Conservation (phyloP, 2,797 vertebrate species). For the Coccyzus lansbergi region DNA sequence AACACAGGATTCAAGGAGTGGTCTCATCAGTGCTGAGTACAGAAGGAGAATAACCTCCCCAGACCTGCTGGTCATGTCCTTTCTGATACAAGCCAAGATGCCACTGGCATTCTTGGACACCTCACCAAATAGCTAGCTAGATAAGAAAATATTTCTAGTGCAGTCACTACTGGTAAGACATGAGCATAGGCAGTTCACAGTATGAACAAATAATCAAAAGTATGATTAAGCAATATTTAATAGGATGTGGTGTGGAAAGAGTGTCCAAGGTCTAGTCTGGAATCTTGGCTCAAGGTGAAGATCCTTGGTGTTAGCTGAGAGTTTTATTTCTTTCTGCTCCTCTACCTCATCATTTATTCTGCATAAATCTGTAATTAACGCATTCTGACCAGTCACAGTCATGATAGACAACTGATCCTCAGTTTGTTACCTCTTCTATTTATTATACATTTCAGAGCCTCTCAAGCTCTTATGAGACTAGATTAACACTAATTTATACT, state of each 20-base stretch:
- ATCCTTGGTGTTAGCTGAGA: background rate
- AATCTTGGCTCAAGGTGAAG: background rate
- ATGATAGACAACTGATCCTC: background rate
- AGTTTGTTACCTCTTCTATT: background rate
- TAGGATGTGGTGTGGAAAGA: background rate
- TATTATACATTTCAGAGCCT: background rate
- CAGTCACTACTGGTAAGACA: background rate
- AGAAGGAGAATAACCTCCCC: too few relatives aligned
- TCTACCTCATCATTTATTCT: background rate
- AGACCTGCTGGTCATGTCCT: too few relatives aligned
- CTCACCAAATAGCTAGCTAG: background rate
- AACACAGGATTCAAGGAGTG: too few relatives aligned
- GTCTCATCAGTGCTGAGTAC: too few relatives aligned
- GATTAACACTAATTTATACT: background rate
- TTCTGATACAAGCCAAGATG: too few relatives aligned
- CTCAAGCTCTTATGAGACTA: background rate
- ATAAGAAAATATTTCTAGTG: background rate
- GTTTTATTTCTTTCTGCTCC: background rate
- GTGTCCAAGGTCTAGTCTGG: background rate
- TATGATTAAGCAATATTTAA: background rate
- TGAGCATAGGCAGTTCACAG: background rate
- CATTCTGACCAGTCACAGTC: background rate
- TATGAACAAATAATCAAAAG: background rate
- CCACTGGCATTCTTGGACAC: too few relatives aligned
- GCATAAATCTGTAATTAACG: background rate